Evolutionary conservation across 2,888 invertebrate species (phyloP), one percentile per base, ranked within the genome.

Genomic region (Diarsia rubi): DNA sequence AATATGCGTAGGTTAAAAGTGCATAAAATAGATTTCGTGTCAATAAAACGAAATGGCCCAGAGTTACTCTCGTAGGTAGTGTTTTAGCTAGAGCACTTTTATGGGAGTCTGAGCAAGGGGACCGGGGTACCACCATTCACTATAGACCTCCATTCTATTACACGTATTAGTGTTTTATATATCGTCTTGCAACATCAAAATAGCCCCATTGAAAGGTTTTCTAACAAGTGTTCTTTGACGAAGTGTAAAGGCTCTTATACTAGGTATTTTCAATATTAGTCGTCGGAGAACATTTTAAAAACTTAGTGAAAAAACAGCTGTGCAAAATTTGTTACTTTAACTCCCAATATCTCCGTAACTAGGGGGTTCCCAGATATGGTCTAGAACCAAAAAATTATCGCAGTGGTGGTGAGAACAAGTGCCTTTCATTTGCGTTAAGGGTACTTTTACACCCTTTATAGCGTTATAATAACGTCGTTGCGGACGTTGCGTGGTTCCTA

Each of bases 1-100:
- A 19, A 27, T 3, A 19, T 19, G 4, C 27, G 19, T 57, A 27
- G 19, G 14, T 42, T 42, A 63, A 62, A 70, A 49, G 8, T 12
- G 19, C 31, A 27, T 42, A 37, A 78, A 67, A 54, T 24, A 81
- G 44, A 81, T 62, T 67, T 81, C 52, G 4, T 65, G 37, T 67
- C 67, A 69, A 79, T 79, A 68, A 69, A 79, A 79, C 12, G 45
- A 37, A 77, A 76, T 54, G 52, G 54, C 47, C 31, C 37, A 57
- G 37, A 79, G 63, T 64, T 42, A 78, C 78, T 62, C 54, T 64
- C 67, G 57, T 76, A 76, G 63, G 57, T 76, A 76, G 63, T 82
- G 57, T 68, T 82, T 79, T 82, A 79, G 68, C 68, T 68, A 79
- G 52, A 82, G 63, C 67, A 79, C 59, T 79, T 79, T 82, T 79